Percentiles rank a stretch among this genome's conserved stretches.
Evolutionary conservation across 2,888 invertebrate species (phyloP).

Genomic region (Callosobruchus maculatus): DNA sequence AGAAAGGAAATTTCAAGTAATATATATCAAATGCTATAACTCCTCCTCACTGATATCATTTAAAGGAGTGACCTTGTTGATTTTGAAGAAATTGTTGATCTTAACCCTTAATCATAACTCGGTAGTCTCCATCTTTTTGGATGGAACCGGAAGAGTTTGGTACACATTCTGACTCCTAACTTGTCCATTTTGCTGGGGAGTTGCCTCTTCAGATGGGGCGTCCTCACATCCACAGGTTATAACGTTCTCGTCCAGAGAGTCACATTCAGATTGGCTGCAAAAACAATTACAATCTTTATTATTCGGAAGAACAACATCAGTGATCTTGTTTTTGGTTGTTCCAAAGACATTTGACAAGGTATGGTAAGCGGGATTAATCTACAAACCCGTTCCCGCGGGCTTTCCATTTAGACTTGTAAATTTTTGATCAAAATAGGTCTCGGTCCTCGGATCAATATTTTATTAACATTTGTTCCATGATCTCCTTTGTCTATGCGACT

Average conservation of each 20-base stretch:
- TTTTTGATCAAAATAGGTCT: too few relatives aligned
- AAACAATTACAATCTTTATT: too few relatives aligned
- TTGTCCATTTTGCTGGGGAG: constrained; percentile 53
- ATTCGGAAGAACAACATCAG: too few relatives aligned
- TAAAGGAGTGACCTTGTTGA: constrained; percentile 16
- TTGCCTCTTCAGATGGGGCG: constrained; percentile 49
- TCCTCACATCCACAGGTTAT: constrained; percentile 51
- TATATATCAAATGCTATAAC: not conserved
- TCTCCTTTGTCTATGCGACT: too few relatives aligned
- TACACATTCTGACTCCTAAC: constrained; percentile 65
- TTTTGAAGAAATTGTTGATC: constrained; percentile 14
- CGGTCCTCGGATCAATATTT: too few relatives aligned
- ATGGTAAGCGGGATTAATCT: too few relatives aligned
- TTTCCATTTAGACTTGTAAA: too few relatives aligned
- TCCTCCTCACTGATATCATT: constrained; percentile 10
- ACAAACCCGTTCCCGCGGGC: too few relatives aligned
- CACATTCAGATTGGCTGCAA: constrained; percentile 68
- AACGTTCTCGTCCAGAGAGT: constrained; percentile 84
- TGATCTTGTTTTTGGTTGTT: too few relatives aligned
- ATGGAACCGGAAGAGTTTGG: constrained; percentile 53
- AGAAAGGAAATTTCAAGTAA: too few relatives aligned
- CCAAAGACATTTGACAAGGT: too few relatives aligned
- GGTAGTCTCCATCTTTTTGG: constrained; percentile 73
- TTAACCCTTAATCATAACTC: constrained; percentile 57
- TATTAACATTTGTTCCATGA: too few relatives aligned